phyloP scores from a whole-genome alignment of 2,797 vertebrate genomes.

The Anguilla obscura region DNA sequence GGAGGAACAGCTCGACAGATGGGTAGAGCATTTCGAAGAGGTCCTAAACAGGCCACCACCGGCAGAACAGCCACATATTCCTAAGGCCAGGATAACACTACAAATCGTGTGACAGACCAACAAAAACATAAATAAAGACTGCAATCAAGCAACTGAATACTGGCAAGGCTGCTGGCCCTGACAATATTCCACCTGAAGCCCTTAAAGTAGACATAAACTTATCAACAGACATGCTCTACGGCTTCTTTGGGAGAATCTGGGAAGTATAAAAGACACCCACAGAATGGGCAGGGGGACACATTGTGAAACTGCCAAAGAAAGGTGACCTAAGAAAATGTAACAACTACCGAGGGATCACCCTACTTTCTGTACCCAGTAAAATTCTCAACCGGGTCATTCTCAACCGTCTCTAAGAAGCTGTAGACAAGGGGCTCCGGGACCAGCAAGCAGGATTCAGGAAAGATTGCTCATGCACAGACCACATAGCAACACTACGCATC shows the following conservation, averaged over 20 bases:
- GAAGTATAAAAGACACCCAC: background rate
- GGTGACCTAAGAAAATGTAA: too few relatives aligned
- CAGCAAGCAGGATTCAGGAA: too few relatives aligned
- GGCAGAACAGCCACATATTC: background rate
- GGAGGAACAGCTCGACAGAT: background rate
- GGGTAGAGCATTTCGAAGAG: background rate
- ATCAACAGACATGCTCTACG: background rate
- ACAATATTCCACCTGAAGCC: background rate
- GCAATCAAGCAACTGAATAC: background rate
- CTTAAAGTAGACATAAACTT: background rate
- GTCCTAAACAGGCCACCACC: background rate
- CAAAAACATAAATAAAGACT: background rate
- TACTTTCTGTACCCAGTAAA: background rate
- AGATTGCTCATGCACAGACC: background rate
- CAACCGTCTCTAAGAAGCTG: background rate
- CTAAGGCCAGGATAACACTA: background rate
- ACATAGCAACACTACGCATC: background rate
- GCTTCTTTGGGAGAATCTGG: background rate
- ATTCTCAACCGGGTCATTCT: background rate
- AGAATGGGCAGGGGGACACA: background rate
- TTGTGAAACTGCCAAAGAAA: background rate
- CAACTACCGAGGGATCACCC: too few relatives aligned
- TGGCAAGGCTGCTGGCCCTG: background rate
- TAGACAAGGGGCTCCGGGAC: background rate
- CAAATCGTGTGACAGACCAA: background rate